Percentiles rank a stretch among this genome's conserved stretches.
These are phyloP conservation scores for Jordanella pulchra DNA, from an alignment of 2,797 vertebrate species.

Conservation along the genomic window DNA sequence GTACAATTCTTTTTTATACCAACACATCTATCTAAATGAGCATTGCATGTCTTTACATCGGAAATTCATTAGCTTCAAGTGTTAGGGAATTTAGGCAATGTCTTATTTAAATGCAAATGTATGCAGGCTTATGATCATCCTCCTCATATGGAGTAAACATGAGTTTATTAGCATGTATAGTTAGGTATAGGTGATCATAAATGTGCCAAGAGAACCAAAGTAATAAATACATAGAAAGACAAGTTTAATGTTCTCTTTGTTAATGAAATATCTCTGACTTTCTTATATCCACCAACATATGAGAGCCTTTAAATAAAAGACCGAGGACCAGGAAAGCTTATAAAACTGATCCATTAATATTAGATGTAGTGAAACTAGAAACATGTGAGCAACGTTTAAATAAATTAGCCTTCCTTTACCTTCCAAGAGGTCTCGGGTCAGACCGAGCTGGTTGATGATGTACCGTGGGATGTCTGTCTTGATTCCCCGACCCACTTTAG, in stretches of 20 bases:
- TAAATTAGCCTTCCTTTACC: conserved; percentile 71
- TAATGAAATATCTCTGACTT: conserved; percentile 2
- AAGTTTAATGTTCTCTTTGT: neutral
- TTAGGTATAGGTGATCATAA: neutral
- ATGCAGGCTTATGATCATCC: neutral
- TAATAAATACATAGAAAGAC: neutral
- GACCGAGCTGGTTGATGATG: conserved; percentile 94
- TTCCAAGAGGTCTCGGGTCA: conserved; percentile 88
- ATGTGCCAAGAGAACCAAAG: neutral
- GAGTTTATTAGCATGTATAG: neutral
- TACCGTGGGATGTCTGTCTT: conserved; percentile 95
- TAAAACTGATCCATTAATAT: neutral
- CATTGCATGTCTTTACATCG: neutral
- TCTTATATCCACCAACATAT: neutral
- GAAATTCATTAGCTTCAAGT: conserved; percentile 4
- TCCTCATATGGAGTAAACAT: neutral
- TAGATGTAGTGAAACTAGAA: neutral
- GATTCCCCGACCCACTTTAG: conserved; percentile 92
- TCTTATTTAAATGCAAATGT: neutral
- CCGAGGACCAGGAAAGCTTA: neutral
- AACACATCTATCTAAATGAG: conserved; percentile 4
- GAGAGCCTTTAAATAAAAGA: neutral
- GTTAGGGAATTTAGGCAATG: neutral
- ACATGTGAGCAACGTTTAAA: neutral
- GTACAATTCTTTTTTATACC: neutral